Conservation (phyloP, 2,888 invertebrate species). For the Synanthedon tipuliformis region DNA sequence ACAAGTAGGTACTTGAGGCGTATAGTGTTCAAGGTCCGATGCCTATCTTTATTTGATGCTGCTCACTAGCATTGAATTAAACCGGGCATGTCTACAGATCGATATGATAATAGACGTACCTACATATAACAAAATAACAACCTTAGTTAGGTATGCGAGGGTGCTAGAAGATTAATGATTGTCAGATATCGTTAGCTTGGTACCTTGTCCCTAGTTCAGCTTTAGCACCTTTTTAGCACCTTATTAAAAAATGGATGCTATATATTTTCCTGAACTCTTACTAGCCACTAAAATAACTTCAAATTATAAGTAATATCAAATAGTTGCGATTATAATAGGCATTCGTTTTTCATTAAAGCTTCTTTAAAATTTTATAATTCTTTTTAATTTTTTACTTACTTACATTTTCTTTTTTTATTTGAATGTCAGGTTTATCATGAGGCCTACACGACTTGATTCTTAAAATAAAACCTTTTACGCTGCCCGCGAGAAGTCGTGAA, state of each 20-base stretch:
- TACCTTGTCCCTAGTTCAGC: not conserved
- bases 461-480: not conserved
- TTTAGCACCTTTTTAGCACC: not conserved
- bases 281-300: no score
- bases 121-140: not conserved
- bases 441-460: no score
- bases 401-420: no score
- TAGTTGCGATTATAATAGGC: no score
- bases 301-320: no score
- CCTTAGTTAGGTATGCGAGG: not conserved
- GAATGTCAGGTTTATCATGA: no score
- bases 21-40: constrained; percentile 8
- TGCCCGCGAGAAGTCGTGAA: not conserved
- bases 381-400: no score
- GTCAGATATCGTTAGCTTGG: no score
- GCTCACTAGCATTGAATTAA: constrained; percentile 1
- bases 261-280: no score
- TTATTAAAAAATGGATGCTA: not conserved
- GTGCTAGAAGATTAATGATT: not conserved
- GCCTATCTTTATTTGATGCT: constrained; percentile 4
- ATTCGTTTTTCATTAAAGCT: no score
- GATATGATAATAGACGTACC: not conserved
- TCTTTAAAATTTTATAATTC: no score
- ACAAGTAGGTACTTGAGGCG: no score
- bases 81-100: not conserved